Evolutionary conservation across 2,797 vertebrate genomes (phyloP).

Genomic region (Rhabdophis nuchalis): DNA sequence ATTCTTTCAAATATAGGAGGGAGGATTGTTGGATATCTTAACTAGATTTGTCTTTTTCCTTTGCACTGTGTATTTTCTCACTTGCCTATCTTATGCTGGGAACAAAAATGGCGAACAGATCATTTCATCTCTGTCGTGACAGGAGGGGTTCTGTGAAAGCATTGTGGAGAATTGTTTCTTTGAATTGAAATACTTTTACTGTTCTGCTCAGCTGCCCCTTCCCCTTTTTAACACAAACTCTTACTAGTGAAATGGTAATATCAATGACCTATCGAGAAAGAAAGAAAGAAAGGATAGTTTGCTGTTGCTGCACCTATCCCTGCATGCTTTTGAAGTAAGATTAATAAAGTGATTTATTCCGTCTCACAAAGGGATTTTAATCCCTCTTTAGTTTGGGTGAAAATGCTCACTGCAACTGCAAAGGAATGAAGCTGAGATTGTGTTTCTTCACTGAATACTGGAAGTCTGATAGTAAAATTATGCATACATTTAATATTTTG

Average conservation of each 20-base stretch:
- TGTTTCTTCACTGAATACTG: not conserved
- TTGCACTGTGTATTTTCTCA: conserved; percentile 22
- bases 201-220: conserved; percentile 52
- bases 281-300: not conserved
- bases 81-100: conserved; percentile 22
- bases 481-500: not conserved
- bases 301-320: not conserved
- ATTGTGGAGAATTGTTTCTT: conserved; percentile 1
- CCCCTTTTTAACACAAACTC: not conserved
- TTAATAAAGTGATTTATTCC: not conserved
- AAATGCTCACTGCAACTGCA: not conserved
- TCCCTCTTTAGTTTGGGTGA: not conserved
- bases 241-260: not conserved
- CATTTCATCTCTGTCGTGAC: conserved; percentile 23
- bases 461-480: not conserved
- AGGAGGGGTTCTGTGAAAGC: not conserved
- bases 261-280: not conserved
- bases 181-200: conserved; percentile 20
- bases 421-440: not conserved
- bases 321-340: not conserved
- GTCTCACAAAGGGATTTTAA: not conserved
- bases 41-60: conserved; percentile 32
- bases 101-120: conserved; percentile 39
- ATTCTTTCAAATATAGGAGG: conserved; percentile 22
- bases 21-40: conserved; percentile 30